Conservation (phyloP, 2,888 invertebrate genomes). For the Ectemnius continuus region DNA sequence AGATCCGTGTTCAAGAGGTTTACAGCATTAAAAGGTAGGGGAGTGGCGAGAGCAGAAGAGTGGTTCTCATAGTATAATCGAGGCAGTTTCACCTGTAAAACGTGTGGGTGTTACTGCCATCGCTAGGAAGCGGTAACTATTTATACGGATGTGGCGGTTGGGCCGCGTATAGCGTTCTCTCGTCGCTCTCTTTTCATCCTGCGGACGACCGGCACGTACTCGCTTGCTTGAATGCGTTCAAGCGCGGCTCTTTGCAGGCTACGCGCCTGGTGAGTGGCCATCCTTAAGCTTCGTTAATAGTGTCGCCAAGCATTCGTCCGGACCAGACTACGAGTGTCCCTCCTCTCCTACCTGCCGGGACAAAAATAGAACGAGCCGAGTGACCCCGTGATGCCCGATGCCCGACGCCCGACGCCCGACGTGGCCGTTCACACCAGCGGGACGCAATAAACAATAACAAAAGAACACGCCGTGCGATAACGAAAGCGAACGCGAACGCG, state of each 20-base stretch:
- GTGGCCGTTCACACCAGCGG: neutral
- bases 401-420: slow-evolving; percentile 12
- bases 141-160: slow-evolving; percentile 53
- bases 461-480: slow-evolving; percentile 21
- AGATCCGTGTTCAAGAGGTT: too few species aligned
- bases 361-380: slow-evolving; percentile 36
- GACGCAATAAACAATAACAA: slow-evolving; percentile 50
- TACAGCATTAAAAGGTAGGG: too few species aligned
- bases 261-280: slow-evolving; percentile 31
- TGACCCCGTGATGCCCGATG: slow-evolving; percentile 9
- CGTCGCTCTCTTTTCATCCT: slow-evolving; percentile 18
- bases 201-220: slow-evolving; percentile 27
- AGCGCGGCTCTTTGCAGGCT: slow-evolving; percentile 6
- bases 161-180: slow-evolving; percentile 35
- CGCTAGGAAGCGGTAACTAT: slow-evolving; percentile 52
- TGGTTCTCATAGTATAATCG: too few species aligned
- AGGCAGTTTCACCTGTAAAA: slow-evolving; percentile 31
- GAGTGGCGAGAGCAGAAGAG: too few species aligned
- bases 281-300: slow-evolving; percentile 43
- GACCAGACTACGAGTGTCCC: slow-evolving; percentile 33
- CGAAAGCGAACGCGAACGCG: slow-evolving; percentile 22
- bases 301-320: slow-evolving; percentile 44
- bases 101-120: slow-evolving; percentile 41
- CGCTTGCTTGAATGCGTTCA: slow-evolving; percentile 13
- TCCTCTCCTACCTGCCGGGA: slow-evolving; percentile 36